These are phyloP conservation scores for Coenonympha arcania DNA, from an alignment of 2,888 invertebrate genomes.

Conservation along the genomic window DNA sequence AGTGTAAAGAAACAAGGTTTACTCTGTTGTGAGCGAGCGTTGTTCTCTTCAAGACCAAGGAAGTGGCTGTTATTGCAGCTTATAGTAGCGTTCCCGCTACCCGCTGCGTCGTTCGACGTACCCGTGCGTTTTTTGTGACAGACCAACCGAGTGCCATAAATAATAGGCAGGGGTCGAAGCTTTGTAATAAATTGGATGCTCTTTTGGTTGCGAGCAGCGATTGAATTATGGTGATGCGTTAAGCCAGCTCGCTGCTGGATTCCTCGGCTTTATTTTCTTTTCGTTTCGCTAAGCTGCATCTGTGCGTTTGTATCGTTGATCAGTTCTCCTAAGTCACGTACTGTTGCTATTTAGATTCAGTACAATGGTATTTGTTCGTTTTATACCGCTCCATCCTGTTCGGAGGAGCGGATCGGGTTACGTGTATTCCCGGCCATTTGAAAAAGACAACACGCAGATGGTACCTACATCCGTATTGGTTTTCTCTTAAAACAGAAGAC, in stretches of 20 bases:
- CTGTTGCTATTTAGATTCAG: constrained; percentile 45
- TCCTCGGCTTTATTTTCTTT: constrained; percentile 61
- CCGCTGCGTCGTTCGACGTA: constrained; percentile 71
- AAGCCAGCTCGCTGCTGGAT: constrained; percentile 63
- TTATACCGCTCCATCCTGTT: constrained; percentile 48
- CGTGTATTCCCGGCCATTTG: constrained; percentile 58
- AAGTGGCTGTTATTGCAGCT: constrained; percentile 74
- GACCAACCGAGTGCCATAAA: constrained; percentile 73
- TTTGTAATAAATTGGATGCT: constrained; percentile 73
- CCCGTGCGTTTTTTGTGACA: constrained; percentile 73
- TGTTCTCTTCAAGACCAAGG: constrained; percentile 54
- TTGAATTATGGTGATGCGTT: constrained; percentile 74
- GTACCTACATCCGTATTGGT: constrained; percentile 65
- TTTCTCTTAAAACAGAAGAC: constrained; percentile 71
- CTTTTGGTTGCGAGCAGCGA: constrained; percentile 70
- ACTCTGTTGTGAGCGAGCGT: constrained; percentile 39
- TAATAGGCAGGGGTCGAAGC: constrained; percentile 72
- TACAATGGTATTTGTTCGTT: constrained; percentile 53
- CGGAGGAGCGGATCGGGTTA: constrained; percentile 53
- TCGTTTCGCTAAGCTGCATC: constrained; percentile 55
- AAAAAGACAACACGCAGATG: constrained; percentile 68
- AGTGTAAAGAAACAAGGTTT: constrained; percentile 41
- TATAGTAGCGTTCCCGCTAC: constrained; percentile 68
- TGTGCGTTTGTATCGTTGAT: constrained; percentile 52
- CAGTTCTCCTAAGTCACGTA: constrained; percentile 50